Evolutionary conservation across 2,797 vertebrate genomes (phyloP), one percentile per base, ranked within the genome.

Genomic region (Sebastes trivittatus): DNA sequence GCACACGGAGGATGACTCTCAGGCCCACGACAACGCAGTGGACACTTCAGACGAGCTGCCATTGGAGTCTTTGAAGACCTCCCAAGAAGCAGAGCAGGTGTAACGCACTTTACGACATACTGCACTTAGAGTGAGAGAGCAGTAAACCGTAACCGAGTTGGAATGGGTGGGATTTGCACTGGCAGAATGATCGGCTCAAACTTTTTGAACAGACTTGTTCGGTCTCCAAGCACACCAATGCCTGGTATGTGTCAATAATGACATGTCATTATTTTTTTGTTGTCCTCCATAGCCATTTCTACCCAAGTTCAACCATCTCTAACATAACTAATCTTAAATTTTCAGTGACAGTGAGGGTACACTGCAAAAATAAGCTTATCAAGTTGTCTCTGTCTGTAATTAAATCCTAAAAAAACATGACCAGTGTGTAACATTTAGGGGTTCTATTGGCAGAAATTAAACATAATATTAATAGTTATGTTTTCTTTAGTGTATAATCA

Each of bases 11-110:
- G 93, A 92, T 1, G 91, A 91, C 10, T 56, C 75, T 9, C 42
- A 54, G 29, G 77, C 61, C n/a, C 89, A 91, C 3, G 66, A 84
- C 29, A 96, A 96, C 75, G 46, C 54, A 0, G 92, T 95, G 78
- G 93, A 96, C 82, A 75, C 88, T 27, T 91, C 90, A 1, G 95
- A 96, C 4, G 95, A 96, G 77, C 61, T 90, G 49, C 90, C 93
- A 0, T 16, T 94, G 80, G 6, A 61, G 16, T 4, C 80, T 5
- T 4, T 88, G 82, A 83, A 59, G 71, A 69, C 66, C 59, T 16
- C 38, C 6, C 23, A 23, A 1, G 27, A 36, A 9, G 27, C 22
- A 0, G 49, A 80, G 77, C 86, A 14, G 7, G 72, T 86, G 25
- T 93, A 65, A 81, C 4, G 0, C 14, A 7, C 2, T 20, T 20